Evolutionary conservation across 2,888 invertebrate species (phyloP).

Genomic region (Luperina nickerlii): DNA sequence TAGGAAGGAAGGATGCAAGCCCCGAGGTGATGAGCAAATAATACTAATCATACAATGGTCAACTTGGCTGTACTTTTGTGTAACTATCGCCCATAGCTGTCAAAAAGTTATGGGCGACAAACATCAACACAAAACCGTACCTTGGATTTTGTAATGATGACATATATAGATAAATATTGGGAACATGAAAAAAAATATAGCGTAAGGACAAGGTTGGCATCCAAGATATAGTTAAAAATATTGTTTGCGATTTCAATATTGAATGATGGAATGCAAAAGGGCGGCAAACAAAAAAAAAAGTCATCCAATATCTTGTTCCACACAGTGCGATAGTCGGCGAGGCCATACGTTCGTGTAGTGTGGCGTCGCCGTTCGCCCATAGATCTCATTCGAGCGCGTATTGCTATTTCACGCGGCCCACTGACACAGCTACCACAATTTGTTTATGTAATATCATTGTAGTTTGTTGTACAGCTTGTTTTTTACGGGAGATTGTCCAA

Average conservation of each 20-base stretch:
- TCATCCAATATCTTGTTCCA: slow-evolving; percentile 70
- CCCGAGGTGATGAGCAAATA: slow-evolving; percentile 82
- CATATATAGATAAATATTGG: slow-evolving; percentile 15
- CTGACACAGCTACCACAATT: slow-evolving; percentile 72
- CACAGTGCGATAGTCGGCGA: slow-evolving; percentile 58
- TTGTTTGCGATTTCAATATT: slow-evolving; percentile 75
- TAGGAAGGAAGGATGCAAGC: slow-evolving; percentile 80
- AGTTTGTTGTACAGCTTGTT: slow-evolving; percentile 23
- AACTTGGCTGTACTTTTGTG: slow-evolving; percentile 88
- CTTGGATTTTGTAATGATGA: slow-evolving; percentile 60
- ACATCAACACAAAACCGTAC: slow-evolving; percentile 62
- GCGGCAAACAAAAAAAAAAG: slow-evolving; percentile 46
- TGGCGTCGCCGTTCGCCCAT: slow-evolving; percentile 61
- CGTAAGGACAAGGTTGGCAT: slow-evolving; percentile 45
- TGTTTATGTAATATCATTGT: slow-evolving; percentile 61
- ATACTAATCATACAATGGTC: slow-evolving; percentile 67
- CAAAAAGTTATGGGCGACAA: slow-evolving; percentile 47
- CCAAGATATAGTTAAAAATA: slow-evolving; percentile 68
- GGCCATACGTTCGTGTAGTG: slow-evolving; percentile 39
- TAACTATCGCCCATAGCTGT: slow-evolving; percentile 57
- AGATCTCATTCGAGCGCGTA: slow-evolving; percentile 65
- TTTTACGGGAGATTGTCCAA: slow-evolving; percentile 19
- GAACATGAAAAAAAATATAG: slow-evolving; percentile 10
- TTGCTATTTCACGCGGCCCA: slow-evolving; percentile 71
- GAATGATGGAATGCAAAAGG: slow-evolving; percentile 67